Evolutionary conservation across 2,797 vertebrate species (phyloP).

Genomic region (Tokudaia tokunoshimensis): DNA sequence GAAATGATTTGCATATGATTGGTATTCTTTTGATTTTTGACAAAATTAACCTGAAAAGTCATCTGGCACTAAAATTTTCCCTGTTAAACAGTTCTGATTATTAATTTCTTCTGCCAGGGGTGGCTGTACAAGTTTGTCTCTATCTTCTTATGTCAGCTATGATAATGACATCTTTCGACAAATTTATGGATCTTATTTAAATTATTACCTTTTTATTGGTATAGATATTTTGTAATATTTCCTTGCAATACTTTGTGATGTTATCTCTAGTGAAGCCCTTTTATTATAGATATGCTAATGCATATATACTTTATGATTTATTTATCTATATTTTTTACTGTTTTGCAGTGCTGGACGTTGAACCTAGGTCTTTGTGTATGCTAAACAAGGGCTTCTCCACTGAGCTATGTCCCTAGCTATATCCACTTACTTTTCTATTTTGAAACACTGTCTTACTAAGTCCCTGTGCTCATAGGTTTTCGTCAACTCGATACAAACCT

Average conservation of each 20-base stretch:
- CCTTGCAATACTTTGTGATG: not conserved
- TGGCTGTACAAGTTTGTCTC: not conserved
- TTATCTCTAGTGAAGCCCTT: not conserved
- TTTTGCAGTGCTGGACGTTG: not conserved
- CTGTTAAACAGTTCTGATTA: not conserved
- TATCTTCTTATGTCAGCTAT: not conserved
- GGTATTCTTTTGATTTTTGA: slow-evolving; percentile 42
- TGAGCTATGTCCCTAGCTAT: not conserved
- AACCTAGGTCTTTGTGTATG: not conserved
- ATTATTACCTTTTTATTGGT: not conserved
- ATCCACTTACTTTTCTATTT: not conserved
- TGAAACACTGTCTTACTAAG: not conserved
- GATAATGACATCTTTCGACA: slow-evolving; percentile 31
- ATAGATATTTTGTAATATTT: not conserved
- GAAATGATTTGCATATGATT: not conserved
- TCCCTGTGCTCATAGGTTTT: not conserved
- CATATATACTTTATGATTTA: not conserved
- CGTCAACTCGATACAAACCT: not conserved
- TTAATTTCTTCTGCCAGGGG: not conserved
- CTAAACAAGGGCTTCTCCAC: not conserved
- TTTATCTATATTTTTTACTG: not conserved
- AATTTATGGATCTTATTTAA: not conserved
- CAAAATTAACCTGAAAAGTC: slow-evolving; percentile 54
- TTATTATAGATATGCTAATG: not conserved
- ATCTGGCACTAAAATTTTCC: not conserved